Percentiles rank a stretch among this genome's conserved stretches.
Conservation (phyloP, 2,797 vertebrate species). For the Eospalax fontanierii region DNA sequence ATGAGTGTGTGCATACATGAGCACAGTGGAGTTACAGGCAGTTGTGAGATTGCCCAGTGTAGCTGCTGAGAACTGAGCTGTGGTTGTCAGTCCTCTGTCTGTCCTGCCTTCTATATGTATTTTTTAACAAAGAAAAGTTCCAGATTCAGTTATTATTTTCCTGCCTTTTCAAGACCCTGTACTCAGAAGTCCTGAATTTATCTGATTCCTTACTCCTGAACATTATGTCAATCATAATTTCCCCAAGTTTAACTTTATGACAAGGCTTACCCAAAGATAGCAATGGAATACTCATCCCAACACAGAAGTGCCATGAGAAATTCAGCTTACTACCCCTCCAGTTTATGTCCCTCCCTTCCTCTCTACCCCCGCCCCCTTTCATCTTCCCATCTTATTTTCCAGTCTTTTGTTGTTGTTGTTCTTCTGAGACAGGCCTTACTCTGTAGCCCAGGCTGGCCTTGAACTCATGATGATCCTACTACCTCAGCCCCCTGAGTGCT, state of each 20-base stretch:
- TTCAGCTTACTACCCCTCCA: not conserved
- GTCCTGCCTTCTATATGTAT: not conserved
- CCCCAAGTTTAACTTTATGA: conserved; percentile 41
- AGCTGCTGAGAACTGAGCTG: not conserved
- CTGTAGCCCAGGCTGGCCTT: not conserved
- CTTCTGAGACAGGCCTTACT: not conserved
- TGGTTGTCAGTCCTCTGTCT: no score
- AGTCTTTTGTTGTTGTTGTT: not conserved
- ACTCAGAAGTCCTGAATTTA: conserved; percentile 44
- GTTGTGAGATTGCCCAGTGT: not conserved
- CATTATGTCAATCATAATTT: conserved; percentile 29
- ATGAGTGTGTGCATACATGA: not conserved
- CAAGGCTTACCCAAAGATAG: conserved; percentile 48
- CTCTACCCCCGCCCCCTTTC: not conserved
- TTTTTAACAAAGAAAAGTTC: conserved; percentile 57
- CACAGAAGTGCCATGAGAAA: conserved; percentile 32
- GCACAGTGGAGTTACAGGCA: not conserved
- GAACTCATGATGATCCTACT: not conserved
- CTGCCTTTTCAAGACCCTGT: conserved; percentile 14
- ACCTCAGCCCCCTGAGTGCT: not conserved
- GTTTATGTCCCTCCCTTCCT: not conserved
- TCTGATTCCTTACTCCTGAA: conserved; percentile 15
- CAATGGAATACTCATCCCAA: conserved; percentile 26
- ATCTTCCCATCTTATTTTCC: not conserved
- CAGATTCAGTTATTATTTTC: conserved; percentile 36